These are phyloP conservation scores for Tinea trinotella DNA, from an alignment of 2,888 invertebrate species.

Conservation along the genomic window DNA sequence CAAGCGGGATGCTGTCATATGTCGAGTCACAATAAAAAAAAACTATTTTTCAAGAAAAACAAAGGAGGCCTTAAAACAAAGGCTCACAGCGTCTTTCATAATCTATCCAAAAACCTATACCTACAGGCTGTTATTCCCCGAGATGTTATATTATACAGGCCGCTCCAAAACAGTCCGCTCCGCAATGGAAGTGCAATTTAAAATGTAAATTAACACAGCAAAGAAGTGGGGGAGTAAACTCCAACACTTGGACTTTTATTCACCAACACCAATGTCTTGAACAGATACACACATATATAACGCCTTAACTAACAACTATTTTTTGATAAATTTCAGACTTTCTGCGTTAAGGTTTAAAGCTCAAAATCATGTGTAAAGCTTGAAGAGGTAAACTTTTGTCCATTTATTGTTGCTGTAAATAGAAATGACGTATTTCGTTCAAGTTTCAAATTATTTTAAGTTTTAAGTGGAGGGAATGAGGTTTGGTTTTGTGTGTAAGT, in stretches of 20 bases:
- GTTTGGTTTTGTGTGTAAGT: slow-evolving; percentile 28
- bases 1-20: too few species aligned
- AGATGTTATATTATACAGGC: slow-evolving; percentile 34
- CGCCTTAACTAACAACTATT: background rate
- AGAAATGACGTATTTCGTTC: slow-evolving; percentile 11
- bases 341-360: background rate
- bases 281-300: background rate
- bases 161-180: slow-evolving; percentile 39
- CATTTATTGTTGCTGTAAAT: background rate
- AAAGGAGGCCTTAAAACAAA: too few species aligned
- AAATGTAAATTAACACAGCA: slow-evolving; percentile 73
- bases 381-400: slow-evolving; percentile 10
- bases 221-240: slow-evolving; percentile 41
- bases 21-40: too few species aligned
- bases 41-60: too few species aligned
- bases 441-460: slow-evolving; percentile 17
- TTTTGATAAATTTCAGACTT: background rate
- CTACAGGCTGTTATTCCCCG: slow-evolving; percentile 20
- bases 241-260: slow-evolving; percentile 19
- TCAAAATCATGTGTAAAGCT: background rate
- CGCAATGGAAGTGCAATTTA: slow-evolving; percentile 73
- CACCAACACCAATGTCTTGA: slow-evolving; percentile 14
- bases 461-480: slow-evolving; percentile 19
- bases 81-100: too few species aligned
- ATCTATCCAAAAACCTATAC: background rate